These are phyloP conservation scores for Idris sp. DNA, from an alignment of 1,140 invertebrate genomes.

Conservation along the genomic window DNA sequence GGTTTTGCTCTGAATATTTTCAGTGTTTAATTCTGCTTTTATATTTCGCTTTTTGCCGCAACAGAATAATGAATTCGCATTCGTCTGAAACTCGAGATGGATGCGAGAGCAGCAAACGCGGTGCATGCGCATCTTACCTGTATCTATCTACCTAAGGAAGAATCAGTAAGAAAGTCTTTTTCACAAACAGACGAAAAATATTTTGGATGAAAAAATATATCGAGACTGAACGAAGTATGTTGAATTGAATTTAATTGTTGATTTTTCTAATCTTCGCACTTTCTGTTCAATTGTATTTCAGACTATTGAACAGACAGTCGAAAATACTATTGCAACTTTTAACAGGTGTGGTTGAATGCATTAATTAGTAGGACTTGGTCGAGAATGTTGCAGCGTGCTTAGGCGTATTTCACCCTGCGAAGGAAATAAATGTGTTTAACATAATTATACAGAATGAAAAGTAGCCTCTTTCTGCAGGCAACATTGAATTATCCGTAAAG, in stretches of 20 bases:
- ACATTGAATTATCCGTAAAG: no score
- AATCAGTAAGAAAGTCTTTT: conserved; percentile 20
- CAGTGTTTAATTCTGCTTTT: conserved; percentile 30
- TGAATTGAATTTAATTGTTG: no score
- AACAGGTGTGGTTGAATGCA: conserved; percentile 34
- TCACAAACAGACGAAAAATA: conserved; percentile 7
- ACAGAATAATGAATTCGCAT: conserved; percentile 49
- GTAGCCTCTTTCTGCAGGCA: no score
- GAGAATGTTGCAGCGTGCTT: conserved; percentile 16
- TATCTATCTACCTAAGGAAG: conserved; percentile 20
- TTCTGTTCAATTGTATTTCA: no score
- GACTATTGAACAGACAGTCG: no score
- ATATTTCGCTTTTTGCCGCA: conserved; percentile 33
- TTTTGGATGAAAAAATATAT: no score
- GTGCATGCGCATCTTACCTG: conserved; percentile 55
- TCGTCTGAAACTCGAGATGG: conserved; percentile 40
- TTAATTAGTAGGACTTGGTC: conserved; percentile 22
- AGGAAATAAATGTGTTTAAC: no score
- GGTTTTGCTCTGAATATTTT: conserved; percentile 30
- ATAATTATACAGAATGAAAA: no score
- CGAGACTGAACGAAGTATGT: no score
- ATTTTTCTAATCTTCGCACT: no score
- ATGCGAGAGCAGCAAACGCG: conserved; percentile 27
- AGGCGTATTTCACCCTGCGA: no score
- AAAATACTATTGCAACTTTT: conserved; percentile 11